phyloP scores from a whole-genome alignment of 2,888 invertebrate genomes.

The Crepidodera aurea region DNA sequence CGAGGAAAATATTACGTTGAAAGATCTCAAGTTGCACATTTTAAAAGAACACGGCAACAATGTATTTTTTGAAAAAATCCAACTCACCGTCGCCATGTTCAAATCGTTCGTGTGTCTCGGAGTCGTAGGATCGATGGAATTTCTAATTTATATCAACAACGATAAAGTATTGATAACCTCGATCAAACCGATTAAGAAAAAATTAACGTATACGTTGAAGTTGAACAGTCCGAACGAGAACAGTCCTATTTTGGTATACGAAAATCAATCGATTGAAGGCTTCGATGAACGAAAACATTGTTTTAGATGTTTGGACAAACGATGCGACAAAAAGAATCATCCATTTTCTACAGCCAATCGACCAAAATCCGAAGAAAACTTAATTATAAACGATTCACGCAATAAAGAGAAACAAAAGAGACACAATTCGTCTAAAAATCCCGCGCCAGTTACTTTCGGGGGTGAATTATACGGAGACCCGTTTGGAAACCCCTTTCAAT shows the following conservation, averaged over 20 bases:
- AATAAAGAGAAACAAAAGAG: too few species aligned
- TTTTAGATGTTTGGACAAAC: conserved; percentile 6
- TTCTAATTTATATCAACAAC: not conserved
- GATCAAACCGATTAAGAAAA: not conserved
- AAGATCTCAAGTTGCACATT: not conserved
- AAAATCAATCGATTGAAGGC: not conserved
- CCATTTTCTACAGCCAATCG: not conserved
- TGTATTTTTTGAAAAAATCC: conserved; percentile 1
- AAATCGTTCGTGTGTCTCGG: not conserved
- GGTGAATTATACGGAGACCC: too few species aligned
- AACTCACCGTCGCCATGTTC: not conserved
- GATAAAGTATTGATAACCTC: conserved; percentile 4
- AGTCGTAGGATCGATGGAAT: not conserved
- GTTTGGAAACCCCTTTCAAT: too few species aligned
- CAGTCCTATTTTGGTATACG: not conserved
- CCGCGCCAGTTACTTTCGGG: too few species aligned
- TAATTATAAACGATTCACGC: too few species aligned
- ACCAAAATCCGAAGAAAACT: not conserved
- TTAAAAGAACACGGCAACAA: not conserved
- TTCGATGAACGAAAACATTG: conserved; percentile 14
- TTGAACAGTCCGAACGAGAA: not conserved
- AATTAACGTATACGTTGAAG: not conserved
- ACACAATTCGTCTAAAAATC: too few species aligned
- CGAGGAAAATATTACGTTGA: not conserved
- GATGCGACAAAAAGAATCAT: not conserved